These are phyloP conservation scores for Hippolais icterina DNA, from an alignment of 2,113 vertebrate species.

Conservation along the genomic window DNA sequence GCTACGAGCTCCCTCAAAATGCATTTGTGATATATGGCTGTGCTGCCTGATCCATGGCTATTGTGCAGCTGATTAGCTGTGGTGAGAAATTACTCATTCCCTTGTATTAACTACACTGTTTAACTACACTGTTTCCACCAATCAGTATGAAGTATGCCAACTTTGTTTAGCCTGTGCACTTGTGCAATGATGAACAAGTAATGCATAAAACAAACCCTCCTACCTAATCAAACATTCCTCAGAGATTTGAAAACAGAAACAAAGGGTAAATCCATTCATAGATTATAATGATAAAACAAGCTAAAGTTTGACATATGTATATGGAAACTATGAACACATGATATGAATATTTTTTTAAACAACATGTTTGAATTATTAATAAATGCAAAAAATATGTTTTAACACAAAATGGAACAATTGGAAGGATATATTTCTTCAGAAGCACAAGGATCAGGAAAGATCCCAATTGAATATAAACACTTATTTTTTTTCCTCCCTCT, in stretches of 20 bases:
- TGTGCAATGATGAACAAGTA: constrained; percentile 67
- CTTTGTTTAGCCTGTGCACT: constrained; percentile 52
- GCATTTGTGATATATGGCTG: not conserved
- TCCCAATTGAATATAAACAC: constrained; percentile 6
- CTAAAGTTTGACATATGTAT: constrained; percentile 50
- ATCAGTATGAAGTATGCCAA: constrained; percentile 63
- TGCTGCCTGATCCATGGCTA: not conserved
- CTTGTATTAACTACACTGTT: constrained; percentile 49
- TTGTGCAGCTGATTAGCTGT: constrained; percentile 42
- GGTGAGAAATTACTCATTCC: constrained; percentile 57
- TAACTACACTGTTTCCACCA: constrained; percentile 50
- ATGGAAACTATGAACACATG: constrained; percentile 20
- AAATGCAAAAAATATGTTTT: constrained; percentile 54
- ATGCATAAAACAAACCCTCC: constrained; percentile 61
- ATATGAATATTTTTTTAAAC: constrained; percentile 40
- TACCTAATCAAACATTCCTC: constrained; percentile 64
- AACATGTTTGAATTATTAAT: constrained; percentile 61
- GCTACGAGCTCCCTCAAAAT: not conserved
- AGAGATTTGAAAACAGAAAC: constrained; percentile 64
- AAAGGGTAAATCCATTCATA: constrained; percentile 51
- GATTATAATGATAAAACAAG: constrained; percentile 47
- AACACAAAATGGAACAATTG: constrained; percentile 47
- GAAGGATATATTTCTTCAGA: constrained; percentile 60
- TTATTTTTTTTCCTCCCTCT: not conserved
- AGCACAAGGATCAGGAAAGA: constrained; percentile 12